Percentiles rank a stretch among this genome's conserved stretches.
These are phyloP conservation scores for Catagonus wagneri DNA, from an alignment of 2,113 vertebrate species.

Conservation along the genomic window DNA sequence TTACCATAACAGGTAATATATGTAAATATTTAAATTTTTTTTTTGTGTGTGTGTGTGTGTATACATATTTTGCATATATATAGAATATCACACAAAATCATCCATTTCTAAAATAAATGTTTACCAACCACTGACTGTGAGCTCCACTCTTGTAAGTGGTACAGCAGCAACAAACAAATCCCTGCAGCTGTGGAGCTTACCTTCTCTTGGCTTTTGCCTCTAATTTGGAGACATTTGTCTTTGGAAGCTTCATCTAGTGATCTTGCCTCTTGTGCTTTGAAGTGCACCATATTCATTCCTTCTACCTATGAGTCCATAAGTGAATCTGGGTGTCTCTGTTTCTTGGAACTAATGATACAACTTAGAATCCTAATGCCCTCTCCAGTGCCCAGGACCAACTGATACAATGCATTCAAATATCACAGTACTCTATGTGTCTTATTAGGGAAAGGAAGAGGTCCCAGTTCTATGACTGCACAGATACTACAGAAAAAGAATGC, in stretches of 20 bases:
- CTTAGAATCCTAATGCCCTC: not conserved
- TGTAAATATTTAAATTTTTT: not conserved
- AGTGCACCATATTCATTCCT: not conserved
- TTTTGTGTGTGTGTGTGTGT: no score
- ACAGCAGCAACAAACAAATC: not conserved
- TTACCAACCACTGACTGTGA: not conserved
- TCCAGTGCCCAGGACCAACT: not conserved
- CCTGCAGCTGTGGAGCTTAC: not conserved
- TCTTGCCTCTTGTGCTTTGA: not conserved
- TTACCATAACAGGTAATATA: not conserved
- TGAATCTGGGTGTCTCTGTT: not conserved
- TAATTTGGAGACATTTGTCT: not conserved
- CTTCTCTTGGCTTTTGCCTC: not conserved
- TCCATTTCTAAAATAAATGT: not conserved
- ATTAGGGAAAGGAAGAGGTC: not conserved
- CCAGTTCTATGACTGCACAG: not conserved
- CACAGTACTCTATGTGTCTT: not conserved
- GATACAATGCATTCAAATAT: not conserved
- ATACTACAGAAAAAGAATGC: not conserved
- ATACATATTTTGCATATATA: no score
- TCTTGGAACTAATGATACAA: not conserved
- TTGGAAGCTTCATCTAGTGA: not conserved
- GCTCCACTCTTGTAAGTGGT: not conserved
- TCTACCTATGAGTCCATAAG: not conserved
- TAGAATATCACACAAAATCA: not conserved